Conservation (phyloP, 2,797 vertebrate species). For the Acanthis flammea region DNA sequence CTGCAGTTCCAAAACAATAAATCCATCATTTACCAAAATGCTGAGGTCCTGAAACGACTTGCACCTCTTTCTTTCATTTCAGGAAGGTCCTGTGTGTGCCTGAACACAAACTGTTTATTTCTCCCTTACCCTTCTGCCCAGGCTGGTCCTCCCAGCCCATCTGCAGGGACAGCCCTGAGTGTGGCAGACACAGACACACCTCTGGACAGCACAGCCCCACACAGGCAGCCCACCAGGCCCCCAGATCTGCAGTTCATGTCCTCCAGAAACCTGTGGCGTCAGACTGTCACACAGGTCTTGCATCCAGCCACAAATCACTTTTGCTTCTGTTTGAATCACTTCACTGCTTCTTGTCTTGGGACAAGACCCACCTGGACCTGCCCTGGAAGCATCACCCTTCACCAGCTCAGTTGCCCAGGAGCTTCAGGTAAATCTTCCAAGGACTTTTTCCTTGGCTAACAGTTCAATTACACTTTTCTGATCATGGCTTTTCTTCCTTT, state of each 20-base stretch:
- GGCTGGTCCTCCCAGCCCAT: not conserved
- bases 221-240: not conserved
- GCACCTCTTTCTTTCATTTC: not conserved
- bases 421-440: not conserved
- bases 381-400: not conserved
- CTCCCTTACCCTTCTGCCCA: not conserved
- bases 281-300: not conserved
- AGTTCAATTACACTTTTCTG: not conserved
- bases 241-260: not conserved
- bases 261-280: not conserved
- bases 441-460: not conserved
- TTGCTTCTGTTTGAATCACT: not conserved
- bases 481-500: not conserved
- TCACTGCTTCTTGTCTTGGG: not conserved
- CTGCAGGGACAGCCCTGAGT: not conserved
- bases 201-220: rapidly evolving
- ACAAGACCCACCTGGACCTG: not conserved
- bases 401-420: not conserved
- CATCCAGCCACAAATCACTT: not conserved
- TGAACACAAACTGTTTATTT: not conserved
- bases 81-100: not conserved
- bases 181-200: not conserved
- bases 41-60: not conserved
- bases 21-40: not conserved
- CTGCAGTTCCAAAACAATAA: not conserved